Conservation (phyloP, 2,888 invertebrate species). For the Catocala nupta region DNA sequence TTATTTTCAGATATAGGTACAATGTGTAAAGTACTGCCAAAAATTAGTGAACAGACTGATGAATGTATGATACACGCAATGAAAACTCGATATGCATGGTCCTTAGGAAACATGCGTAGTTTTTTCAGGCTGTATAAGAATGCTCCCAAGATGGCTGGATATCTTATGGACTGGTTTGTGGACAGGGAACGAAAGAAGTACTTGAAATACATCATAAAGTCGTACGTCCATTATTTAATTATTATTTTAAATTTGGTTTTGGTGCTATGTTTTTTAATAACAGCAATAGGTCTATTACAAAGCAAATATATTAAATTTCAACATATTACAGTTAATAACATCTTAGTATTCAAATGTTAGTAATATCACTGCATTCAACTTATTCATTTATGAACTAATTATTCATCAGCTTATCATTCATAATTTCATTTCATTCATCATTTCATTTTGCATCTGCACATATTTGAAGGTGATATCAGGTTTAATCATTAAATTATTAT, state of each 20-base stretch:
- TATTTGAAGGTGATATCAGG: no score
- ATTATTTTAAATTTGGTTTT: conserved; percentile 22
- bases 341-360: no score
- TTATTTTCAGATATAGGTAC: conserved; percentile 95
- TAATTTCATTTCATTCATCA: no score
- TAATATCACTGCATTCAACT: no score
- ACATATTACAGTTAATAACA: no score
- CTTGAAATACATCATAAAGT: conserved; percentile 97
- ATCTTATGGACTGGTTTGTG: conserved; percentile 99
- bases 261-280: conserved; percentile 15
- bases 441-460: no score
- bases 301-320: conserved; percentile 1
- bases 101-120: conserved; percentile 95
- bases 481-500: no score
- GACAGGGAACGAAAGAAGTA: conserved; percentile 97
- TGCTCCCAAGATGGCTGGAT: conserved; percentile 98
- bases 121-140: conserved; percentile 96
- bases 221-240: conserved; percentile 92
- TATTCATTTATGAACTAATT: no score
- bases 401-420: no score
- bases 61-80: conserved; percentile 95
- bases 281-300: not conserved
- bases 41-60: conserved; percentile 91
- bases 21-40: conserved; percentile 93
- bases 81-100: conserved; percentile 96